Conservation (phyloP, 2,113 vertebrate species). For the Trogon melanurus region DNA sequence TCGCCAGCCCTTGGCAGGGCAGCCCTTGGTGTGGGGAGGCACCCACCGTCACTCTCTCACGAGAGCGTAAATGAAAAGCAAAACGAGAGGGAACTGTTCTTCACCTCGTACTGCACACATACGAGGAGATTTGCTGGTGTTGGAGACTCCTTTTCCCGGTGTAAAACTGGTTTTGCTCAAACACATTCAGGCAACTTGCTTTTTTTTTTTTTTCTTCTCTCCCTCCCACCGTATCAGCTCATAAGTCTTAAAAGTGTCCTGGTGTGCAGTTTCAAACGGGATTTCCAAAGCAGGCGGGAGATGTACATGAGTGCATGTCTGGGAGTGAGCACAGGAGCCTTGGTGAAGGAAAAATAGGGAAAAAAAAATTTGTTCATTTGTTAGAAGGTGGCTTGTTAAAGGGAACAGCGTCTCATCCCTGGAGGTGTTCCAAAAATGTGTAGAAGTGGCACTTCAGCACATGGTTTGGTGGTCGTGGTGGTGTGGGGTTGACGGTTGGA, state of each 20-base stretch:
- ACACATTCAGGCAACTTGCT: background rate
- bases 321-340: background rate
- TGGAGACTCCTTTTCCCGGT: background rate
- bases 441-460: too few species aligned
- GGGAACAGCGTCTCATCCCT: background rate
- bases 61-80: background rate
- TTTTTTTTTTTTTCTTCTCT: background rate
- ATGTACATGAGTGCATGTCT: background rate
- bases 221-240: background rate
- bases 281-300: background rate
- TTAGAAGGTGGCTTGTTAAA: background rate
- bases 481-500: too few species aligned
- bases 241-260: background rate
- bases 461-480: too few species aligned
- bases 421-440: too few species aligned
- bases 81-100: background rate
- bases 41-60: too few species aligned
- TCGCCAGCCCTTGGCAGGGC: background rate
- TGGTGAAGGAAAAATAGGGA: background rate
- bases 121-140: background rate
- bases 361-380: background rate
- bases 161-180: background rate
- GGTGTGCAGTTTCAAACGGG: background rate
- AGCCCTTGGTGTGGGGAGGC: background rate
- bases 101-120: background rate